Evolutionary conservation across 92 coral and sea anemone species (phyloP), one percentile per base, ranked within the genome.

Genomic region (Umimayanthus kanabou): DNA sequence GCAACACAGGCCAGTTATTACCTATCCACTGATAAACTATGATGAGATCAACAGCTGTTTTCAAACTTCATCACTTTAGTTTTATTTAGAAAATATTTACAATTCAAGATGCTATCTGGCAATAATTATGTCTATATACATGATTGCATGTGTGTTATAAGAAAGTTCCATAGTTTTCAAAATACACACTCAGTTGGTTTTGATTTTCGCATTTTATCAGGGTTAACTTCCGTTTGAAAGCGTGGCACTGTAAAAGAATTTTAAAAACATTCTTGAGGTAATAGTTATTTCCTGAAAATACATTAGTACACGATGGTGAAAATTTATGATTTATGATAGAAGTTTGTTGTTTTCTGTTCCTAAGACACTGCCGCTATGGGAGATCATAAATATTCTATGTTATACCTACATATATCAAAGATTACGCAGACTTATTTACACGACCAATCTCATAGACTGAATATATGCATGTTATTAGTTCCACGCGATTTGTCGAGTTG

Each of bases 311-410:
- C 11, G 23, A 53, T 18, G 18, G 26, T 1, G n/a, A 23, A 5
- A 11, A 15, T 4, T 28, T 57, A 9, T 26, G 43, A 5, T 40
- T 82, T 33, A 28, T 30, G n/a, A 72, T 40, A 43, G 77, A 15
- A 45, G 40, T 28, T 49, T 47, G 77, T 70, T 83, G 78, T 83
- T 14, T 43, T 45, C 18, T 43, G 77, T 82, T 69, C 15, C 78
- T 72, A n/a, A 70, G 74, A 83, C 61, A 70, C 57, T 43, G n/a
- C 22, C 72, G 15, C 72, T 9, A 25, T 57, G 15, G 70, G 77
- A 47, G 39, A 83, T 70, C 78, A 83, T 83, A 83, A 83, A 83
- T 83, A 83, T 83, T 83, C 78, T 82, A 82, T 82, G 74, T 25
- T 42, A 26, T 55, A 14, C 22, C 8, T n/a, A 13, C 23, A 67